Evolutionary conservation across 2,113 vertebrate species (phyloP).

Genomic region (Coptodon rendalli): DNA sequence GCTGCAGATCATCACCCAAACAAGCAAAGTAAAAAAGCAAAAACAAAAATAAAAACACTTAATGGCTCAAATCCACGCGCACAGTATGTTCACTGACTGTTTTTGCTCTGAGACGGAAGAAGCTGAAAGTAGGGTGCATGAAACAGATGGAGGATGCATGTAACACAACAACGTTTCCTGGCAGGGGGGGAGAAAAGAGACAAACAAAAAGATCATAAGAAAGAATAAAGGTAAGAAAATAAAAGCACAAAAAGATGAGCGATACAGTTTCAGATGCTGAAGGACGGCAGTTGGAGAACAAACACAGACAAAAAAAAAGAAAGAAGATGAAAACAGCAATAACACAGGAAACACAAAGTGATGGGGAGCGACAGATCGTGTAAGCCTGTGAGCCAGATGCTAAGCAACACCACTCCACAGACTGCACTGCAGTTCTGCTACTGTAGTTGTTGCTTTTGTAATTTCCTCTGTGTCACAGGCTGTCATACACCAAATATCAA

Average conservation of each 20-base stretch:
- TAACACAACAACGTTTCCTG: background rate
- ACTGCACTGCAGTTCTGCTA: background rate
- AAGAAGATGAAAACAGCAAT: background rate
- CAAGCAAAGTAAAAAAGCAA: background rate
- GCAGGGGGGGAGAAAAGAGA: background rate
- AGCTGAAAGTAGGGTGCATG: background rate
- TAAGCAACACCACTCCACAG: slow-evolving; percentile 10
- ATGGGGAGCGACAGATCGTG: background rate
- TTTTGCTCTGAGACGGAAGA: slow-evolving; percentile 4
- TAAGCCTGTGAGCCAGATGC: background rate
- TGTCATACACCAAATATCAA: background rate
- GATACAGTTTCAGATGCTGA: background rate
- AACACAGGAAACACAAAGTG: background rate
- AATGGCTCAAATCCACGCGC: slow-evolving; percentile 23
- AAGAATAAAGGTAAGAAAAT: background rate
- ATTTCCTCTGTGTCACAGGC: background rate
- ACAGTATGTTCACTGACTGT: slow-evolving; percentile 22
- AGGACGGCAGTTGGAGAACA: background rate
- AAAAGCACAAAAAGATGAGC: background rate
- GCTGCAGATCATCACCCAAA: slow-evolving; percentile 17
- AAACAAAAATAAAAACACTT: background rate
- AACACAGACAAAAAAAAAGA: background rate
- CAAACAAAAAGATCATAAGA: background rate
- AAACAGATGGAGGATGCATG: slow-evolving; percentile 47
- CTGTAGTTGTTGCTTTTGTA: background rate